Evolutionary conservation across 2,113 vertebrate species (phyloP).

Genomic region (Cyanoramphus novaezelandiae): DNA sequence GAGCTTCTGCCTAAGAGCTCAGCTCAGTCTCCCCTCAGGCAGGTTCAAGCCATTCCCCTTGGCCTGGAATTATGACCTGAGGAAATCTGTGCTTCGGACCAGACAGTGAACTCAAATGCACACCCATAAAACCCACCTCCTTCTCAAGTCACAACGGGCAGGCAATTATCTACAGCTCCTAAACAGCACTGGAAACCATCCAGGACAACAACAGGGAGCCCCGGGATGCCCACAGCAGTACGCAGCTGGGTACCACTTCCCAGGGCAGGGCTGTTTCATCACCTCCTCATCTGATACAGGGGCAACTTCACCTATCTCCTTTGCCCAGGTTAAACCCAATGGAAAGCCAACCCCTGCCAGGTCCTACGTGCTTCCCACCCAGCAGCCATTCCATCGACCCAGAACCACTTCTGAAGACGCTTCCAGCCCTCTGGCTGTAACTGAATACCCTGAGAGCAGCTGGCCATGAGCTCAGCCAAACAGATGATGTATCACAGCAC

Average conservation of each 20-base stretch:
- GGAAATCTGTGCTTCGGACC: neutral
- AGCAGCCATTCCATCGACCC: neutral
- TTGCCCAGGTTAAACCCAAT: neutral
- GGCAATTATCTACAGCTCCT: neutral
- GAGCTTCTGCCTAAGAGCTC: neutral
- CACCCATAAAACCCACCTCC: neutral
- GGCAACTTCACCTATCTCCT: neutral
- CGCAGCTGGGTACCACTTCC: neutral
- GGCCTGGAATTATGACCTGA: neutral
- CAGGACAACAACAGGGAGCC: neutral
- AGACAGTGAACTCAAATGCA: neutral
- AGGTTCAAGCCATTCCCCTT: neutral
- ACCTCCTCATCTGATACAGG: neutral
- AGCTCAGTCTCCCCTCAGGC: neutral
- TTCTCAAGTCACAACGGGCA: neutral
- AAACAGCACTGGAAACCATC: neutral
- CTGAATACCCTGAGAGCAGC: neutral
- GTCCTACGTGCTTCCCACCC: neutral
- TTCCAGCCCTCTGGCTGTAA: neutral
- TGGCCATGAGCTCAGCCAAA: conserved; percentile 31
- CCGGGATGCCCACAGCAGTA: neutral
- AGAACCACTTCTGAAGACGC: neutral
- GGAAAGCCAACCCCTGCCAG: neutral
- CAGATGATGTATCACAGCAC: neutral
- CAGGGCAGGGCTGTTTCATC: neutral